Conservation (phyloP, 2,113 vertebrate species). For the Rhinoderma darwinii region DNA sequence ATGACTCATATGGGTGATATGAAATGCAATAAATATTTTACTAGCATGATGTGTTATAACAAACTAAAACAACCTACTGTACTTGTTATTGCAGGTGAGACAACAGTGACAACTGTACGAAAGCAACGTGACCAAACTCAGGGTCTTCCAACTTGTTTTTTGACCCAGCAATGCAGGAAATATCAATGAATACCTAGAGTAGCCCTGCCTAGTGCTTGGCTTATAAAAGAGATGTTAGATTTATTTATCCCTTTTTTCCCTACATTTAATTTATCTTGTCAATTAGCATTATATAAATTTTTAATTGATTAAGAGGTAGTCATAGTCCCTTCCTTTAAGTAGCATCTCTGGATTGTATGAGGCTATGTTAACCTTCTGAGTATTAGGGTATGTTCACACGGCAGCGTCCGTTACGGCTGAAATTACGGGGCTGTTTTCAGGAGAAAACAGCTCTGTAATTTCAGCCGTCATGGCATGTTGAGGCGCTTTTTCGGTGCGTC, state of each 20-base stretch:
- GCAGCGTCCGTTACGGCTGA: no score
- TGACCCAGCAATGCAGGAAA: background rate
- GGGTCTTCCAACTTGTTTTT: background rate
- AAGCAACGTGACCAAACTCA: background rate
- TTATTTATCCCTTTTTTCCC: background rate
- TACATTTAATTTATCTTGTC: no score
- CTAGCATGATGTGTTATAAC: background rate
- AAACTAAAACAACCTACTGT: constrained; percentile 12
- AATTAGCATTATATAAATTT: no score
- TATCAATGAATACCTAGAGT: background rate
- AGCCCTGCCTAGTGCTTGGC: background rate
- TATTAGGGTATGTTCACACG: no score
- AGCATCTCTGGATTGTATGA: no score
- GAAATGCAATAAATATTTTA: constrained; percentile 4
- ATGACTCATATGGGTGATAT: constrained; percentile 3
- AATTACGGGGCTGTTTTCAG: no score
- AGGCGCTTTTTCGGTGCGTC: no score
- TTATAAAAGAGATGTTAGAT: background rate
- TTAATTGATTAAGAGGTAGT: no score
- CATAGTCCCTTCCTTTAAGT: no score
- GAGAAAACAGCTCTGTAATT: no score
- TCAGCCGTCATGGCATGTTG: no score
- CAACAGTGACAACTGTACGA: background rate
- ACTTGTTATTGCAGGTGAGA: constrained; percentile 14
- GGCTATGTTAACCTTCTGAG: no score